Base-by-base conservation (phyloP, 2,888 invertebrate genomes). In the Melipona bicolor region DNA sequence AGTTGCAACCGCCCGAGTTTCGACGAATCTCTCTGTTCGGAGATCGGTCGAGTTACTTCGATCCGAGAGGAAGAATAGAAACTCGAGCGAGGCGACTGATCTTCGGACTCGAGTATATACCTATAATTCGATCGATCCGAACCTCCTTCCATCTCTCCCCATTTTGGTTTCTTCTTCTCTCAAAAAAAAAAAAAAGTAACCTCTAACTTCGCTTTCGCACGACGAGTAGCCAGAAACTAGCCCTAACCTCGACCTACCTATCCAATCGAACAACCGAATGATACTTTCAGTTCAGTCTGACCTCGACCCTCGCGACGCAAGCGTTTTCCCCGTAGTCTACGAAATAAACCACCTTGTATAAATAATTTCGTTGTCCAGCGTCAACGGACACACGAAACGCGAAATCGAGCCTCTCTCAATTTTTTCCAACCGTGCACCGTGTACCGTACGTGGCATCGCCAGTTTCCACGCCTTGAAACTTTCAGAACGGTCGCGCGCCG, bases 401-500 rank as follows among this genome's bases (percentile, higher is more conserved):
- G 85, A 65, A 67, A 70, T 74, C 70, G 74, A 36, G 36, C 9
- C 43, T 11, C 43, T 85, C 85, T 84, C 78, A 77, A 79, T 86
- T 84, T 88, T 84, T 70, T 21, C 64, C 24, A 24, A 17, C 24
- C 19, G 24, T 4, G 70, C 61, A 56, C 43, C 9, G 9, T 24
- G 36, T 36, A 43, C 43, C 43, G 36, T 36, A 43, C 43, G 43
- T 43, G 32, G 32, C 32, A 4, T 43, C 9, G 9, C 43, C 43
- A 43, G 74, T 88, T 86, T 43, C 71, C 72, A 54, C 72, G 77
- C 82, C 78, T 85, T 80, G 82, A 81, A 88, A 88, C 52, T 88
- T 88, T 88, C 85, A 69, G 77, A 82, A 82, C 80, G 73, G 82
- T 50, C 77, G 71, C 27, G 27, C 36, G 36, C 9, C 36, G 61